These are phyloP conservation scores for Actenoides lindsayi DNA, from an alignment of 2,113 vertebrate species.

Conservation along the genomic window DNA sequence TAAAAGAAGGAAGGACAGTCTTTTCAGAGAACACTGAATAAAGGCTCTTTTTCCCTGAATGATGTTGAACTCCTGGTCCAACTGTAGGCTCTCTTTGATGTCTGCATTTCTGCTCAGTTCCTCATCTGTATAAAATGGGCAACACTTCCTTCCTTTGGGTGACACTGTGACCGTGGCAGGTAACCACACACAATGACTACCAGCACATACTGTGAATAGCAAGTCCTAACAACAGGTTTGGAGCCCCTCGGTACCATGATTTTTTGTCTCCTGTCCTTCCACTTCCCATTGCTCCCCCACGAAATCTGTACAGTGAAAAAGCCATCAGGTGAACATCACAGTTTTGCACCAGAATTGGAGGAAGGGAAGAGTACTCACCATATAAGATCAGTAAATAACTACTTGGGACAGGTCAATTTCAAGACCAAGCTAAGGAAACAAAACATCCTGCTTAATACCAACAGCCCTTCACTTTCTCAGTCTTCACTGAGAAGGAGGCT, in stretches of 20 bases:
- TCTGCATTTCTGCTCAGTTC: neutral
- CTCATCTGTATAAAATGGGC: neutral
- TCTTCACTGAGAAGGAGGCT: neutral
- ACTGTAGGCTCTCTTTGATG: neutral
- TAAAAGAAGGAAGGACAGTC: neutral
- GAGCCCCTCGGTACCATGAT: neutral
- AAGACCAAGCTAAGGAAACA: neutral
- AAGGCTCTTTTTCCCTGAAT: neutral
- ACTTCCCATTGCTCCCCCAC: neutral
- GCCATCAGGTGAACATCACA: neutral
- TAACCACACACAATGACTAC: neutral
- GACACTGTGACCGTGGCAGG: neutral
- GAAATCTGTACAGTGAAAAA: accelerated
- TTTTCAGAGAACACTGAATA: neutral
- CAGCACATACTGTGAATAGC: neutral
- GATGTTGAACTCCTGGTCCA: neutral
- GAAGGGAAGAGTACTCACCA: neutral
- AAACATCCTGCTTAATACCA: neutral
- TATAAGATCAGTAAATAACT: neutral
- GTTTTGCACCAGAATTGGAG: neutral
- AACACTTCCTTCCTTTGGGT: neutral
- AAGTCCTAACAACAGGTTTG: neutral
- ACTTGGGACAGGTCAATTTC: neutral
- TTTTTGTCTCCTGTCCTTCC: neutral
- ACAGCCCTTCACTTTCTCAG: neutral